Evolutionary conservation across 2,797 vertebrate genomes (phyloP).

Genomic region (Syngnathus rostellatus): DNA sequence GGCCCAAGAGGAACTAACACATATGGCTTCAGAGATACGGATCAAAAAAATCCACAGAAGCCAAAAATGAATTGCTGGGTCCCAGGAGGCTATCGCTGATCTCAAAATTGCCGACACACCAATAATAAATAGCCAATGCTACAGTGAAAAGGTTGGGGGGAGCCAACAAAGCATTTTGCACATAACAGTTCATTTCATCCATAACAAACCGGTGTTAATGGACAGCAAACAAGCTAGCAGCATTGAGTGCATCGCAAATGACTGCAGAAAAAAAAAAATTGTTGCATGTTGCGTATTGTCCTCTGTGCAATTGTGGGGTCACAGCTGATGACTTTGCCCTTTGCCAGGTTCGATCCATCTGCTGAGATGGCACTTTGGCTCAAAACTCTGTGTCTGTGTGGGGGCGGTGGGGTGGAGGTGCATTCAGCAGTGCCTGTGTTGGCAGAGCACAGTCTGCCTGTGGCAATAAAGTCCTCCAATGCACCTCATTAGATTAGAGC

Average conservation of each 20-base stretch:
- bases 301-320: slow-evolving; percentile 13
- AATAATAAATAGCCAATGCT: too few relatives aligned
- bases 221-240: neutral
- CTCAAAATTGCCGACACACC: too few relatives aligned
- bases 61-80: too few relatives aligned
- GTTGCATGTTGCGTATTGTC: neutral
- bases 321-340: slow-evolving; percentile 25
- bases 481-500: slow-evolving; percentile 37
- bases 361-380: slow-evolving; percentile 35
- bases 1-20: too few relatives aligned
- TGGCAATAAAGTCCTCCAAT: slow-evolving; percentile 27
- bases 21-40: too few relatives aligned
- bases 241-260: neutral
- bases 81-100: too few relatives aligned
- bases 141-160: neutral
- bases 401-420: neutral
- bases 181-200: neutral
- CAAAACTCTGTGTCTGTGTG: neutral
- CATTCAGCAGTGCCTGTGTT: slow-evolving; percentile 20
- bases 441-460: slow-evolving; percentile 25
- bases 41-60: too few relatives aligned
- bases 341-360: slow-evolving; percentile 26
- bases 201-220: neutral
- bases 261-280: too few relatives aligned
- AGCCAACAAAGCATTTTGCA: neutral